Percentiles rank a stretch among this genome's conserved stretches.
phyloP scores from a whole-genome alignment of 2,888 invertebrate species.

The Tyria jacobaeae region DNA sequence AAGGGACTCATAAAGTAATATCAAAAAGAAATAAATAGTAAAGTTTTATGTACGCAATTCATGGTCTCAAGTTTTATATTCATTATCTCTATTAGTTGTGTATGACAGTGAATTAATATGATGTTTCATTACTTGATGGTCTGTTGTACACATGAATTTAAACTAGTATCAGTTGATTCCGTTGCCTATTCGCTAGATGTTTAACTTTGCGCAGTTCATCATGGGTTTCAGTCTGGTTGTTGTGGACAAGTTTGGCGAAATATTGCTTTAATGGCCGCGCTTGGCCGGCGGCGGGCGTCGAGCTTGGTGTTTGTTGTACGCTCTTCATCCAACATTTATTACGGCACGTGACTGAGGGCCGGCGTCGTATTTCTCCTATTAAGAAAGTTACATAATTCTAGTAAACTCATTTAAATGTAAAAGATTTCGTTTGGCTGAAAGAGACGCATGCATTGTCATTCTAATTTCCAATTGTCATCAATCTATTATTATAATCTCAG shows the following conservation, averaged over 20 bases:
- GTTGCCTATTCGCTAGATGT: background rate
- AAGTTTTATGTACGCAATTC: constrained; percentile 22
- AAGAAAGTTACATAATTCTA: background rate
- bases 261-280: constrained; percentile 23
- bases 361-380: constrained; percentile 10
- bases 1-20: constrained; percentile 36
- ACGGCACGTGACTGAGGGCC: constrained; percentile 10
- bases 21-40: constrained; percentile 29
- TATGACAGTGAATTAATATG: constrained; percentile 14
- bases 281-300: constrained; percentile 12
- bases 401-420: constrained; percentile 1
- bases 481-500: too few relatives aligned
- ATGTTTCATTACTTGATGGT: constrained; percentile 10
- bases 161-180: constrained; percentile 1
- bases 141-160: background rate
- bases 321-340: constrained; percentile 27
- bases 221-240: constrained; percentile 2
- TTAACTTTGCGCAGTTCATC: constrained; percentile 15
- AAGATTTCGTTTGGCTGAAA: background rate
- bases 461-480: too few relatives aligned
- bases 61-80: constrained; percentile 23
- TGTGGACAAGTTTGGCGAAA: constrained; percentile 13
- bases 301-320: constrained; percentile 17
- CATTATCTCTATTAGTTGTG: constrained; percentile 30
- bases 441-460: too few relatives aligned